Evolutionary conservation across 2,113 vertebrate species (phyloP).

Genomic region (Amazona guildingii): DNA sequence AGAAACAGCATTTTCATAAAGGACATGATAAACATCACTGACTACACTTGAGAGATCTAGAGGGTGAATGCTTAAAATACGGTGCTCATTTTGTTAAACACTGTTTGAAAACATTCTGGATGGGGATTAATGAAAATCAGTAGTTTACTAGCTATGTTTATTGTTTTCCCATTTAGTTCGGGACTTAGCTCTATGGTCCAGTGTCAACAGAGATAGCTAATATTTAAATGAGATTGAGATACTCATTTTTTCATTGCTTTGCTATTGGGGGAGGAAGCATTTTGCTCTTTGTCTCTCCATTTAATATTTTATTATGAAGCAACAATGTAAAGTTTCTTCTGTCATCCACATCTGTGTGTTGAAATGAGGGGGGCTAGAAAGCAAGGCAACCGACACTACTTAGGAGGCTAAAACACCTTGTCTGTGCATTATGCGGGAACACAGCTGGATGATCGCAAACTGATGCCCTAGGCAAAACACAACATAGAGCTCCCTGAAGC

Average conservation of each 20-base stretch:
- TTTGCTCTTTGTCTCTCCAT: neutral
- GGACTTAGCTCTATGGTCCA: neutral
- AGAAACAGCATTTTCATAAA: neutral
- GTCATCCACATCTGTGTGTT: neutral
- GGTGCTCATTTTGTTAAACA: constrained; percentile 1
- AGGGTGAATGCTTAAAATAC: neutral
- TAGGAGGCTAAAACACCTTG: neutral
- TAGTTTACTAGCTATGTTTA: constrained; percentile 4
- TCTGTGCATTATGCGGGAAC: neutral
- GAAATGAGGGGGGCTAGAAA: neutral
- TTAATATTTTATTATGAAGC: neutral
- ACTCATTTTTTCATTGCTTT: constrained; percentile 4
- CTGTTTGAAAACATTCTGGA: neutral
- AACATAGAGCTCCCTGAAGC: neutral
- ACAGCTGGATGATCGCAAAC: neutral
- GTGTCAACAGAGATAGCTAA: constrained; percentile 5
- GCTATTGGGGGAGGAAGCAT: neutral
- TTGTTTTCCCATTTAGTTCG: constrained; percentile 41
- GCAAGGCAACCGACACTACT: neutral
- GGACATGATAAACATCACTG: neutral
- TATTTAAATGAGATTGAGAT: constrained; percentile 1
- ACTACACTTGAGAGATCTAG: neutral
- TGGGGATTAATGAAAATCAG: constrained; percentile 8
- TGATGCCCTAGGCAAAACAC: neutral
- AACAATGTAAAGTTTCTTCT: neutral